A percentile compares a stretch with the other conserved stretches of the same genome.
These are phyloP conservation scores for Podotricha telesiphe DNA, from an alignment of 2,888 invertebrate genomes.

Conservation along the genomic window DNA sequence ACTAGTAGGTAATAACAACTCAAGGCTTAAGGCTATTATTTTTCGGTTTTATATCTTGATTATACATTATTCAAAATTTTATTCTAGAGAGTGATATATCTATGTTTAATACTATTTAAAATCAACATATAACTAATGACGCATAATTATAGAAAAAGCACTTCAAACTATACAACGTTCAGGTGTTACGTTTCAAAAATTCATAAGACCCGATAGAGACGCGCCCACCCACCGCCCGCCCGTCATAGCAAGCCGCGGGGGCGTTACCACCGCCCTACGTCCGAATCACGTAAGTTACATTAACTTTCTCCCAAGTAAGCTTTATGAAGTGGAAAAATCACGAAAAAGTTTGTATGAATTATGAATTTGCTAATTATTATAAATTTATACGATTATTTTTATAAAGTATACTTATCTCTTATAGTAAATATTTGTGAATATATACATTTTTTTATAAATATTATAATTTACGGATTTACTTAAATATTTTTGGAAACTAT, in stretches of 20 bases:
- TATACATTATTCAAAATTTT: background rate
- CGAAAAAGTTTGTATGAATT: background rate
- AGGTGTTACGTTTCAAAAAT: slow-evolving; percentile 54
- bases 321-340: slow-evolving; percentile 13
- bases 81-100: background rate
- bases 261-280: slow-evolving; percentile 81
- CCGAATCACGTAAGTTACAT: slow-evolving; percentile 56
- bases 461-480: too few relatives aligned
- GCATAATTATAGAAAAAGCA: slow-evolving; percentile 21
- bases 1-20: background rate
- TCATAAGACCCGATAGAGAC: slow-evolving; percentile 64
- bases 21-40: background rate
- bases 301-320: slow-evolving; percentile 63
- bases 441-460: too few relatives aligned
- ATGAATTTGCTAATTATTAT: background rate
- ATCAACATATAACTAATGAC: background rate
- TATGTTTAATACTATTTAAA: background rate
- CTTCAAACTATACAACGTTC: slow-evolving; percentile 42
- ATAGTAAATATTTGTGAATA: too few relatives aligned
- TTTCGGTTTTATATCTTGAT: background rate
- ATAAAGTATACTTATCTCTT: too few relatives aligned
- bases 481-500: too few relatives aligned
- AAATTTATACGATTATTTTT: background rate
- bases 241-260: slow-evolving; percentile 68
- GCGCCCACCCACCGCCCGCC: slow-evolving; percentile 81